Evolutionary conservation across 2,888 invertebrate genomes (phyloP).

Genomic region (Heliconius erato): DNA sequence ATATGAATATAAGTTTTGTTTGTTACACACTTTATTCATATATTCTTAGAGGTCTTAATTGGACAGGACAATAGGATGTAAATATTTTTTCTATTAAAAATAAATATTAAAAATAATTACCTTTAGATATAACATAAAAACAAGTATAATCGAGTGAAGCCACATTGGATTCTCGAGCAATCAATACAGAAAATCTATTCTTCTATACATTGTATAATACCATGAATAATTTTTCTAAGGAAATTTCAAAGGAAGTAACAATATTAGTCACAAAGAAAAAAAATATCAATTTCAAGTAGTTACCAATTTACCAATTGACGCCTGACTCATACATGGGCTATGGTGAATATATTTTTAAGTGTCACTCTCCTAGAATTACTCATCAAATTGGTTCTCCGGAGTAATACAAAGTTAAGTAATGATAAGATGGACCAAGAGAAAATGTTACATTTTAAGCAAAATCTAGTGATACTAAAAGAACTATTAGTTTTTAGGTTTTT

Average conservation of each 20-base stretch:
- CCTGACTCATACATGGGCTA: constrained; percentile 32
- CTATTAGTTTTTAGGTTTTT: not conserved
- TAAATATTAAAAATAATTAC: no score
- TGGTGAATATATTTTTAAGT: constrained; percentile 24
- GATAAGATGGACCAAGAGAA: no score
- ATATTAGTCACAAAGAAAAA: constrained; percentile 27
- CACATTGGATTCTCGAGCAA: no score
- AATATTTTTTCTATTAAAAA: no score
- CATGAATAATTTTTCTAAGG: not conserved
- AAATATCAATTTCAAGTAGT: constrained; percentile 17
- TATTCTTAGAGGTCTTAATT: no score
- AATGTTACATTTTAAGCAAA: not conserved
- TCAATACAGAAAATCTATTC: no score
- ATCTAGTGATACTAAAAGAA: not conserved
- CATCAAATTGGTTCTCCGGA: constrained; percentile 27
- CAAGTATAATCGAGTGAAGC: no score
- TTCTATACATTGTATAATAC: not conserved
- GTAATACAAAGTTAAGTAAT: not conserved
- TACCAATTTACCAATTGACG: constrained; percentile 38
- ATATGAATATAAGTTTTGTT: no score
- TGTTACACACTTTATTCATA: no score
- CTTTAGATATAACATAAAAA: no score
- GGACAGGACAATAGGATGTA: no score
- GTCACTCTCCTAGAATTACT: constrained; percentile 31
- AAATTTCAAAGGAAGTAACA: constrained; percentile 7